A percentile compares a stretch with the other conserved stretches of the same genome.
These are phyloP conservation scores for Tanytarsus gracilentus DNA, from an alignment of 2,888 invertebrate species.

Conservation along the genomic window DNA sequence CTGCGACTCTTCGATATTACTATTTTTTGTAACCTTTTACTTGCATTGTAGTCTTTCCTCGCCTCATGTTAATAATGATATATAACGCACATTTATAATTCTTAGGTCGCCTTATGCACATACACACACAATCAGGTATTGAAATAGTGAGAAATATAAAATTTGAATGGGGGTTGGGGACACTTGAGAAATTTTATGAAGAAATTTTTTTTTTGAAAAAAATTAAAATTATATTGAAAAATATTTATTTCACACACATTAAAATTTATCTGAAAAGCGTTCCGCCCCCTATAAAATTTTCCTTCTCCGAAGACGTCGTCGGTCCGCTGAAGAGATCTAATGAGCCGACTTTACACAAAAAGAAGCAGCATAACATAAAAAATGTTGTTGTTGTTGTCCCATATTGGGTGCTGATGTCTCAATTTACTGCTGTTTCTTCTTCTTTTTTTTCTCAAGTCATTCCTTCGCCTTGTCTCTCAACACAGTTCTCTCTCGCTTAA, in stretches of 20 bases:
- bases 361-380: not conserved
- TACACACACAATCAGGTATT: not conserved
- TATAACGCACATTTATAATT: slow-evolving; percentile 25
- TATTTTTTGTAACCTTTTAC: slow-evolving; percentile 1
- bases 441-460: not conserved
- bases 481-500: not conserved
- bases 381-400: slow-evolving; percentile 14
- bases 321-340: slow-evolving; percentile 16
- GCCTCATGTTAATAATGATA: slow-evolving; percentile 19
- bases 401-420: slow-evolving; percentile 26
- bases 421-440: slow-evolving; percentile 7
- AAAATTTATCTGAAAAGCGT: too few relatives aligned
- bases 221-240: not conserved
- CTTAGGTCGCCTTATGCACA: slow-evolving; percentile 9
- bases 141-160: too few relatives aligned
- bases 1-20: not conserved
- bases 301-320: too few relatives aligned
- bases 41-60: too few relatives aligned
- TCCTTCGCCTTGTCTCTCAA: not conserved
- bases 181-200: too few relatives aligned
- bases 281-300: too few relatives aligned
- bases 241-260: slow-evolving; percentile 8
- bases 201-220: too few relatives aligned
- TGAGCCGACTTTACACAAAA: slow-evolving; percentile 19
- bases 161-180: too few relatives aligned